phyloP scores from a whole-genome alignment of 2,113 vertebrate genomes.

The Elgaria multicarinata region DNA sequence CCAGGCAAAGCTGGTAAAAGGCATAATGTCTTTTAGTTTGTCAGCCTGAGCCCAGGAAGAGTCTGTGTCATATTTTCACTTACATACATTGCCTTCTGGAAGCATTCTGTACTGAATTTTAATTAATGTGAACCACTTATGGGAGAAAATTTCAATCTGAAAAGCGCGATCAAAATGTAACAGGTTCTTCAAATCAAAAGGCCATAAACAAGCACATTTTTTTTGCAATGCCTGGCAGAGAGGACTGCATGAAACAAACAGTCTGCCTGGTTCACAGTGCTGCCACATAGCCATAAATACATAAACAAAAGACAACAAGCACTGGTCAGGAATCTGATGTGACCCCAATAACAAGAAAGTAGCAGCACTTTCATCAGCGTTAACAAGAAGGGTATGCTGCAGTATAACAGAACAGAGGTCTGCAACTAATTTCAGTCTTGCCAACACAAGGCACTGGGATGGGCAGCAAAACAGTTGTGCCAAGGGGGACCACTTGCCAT shows the following conservation, averaged over 20 bases:
- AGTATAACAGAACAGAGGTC: not conserved
- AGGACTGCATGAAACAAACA: not conserved
- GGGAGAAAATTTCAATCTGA: not conserved
- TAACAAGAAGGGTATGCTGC: not conserved
- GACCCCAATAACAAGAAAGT: not conserved
- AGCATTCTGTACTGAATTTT: not conserved
- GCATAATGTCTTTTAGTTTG: not conserved
- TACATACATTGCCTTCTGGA: not conserved
- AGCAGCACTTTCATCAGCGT: not conserved
- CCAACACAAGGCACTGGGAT: not conserved
- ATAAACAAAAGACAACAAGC: not conserved
- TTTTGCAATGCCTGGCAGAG: not conserved
- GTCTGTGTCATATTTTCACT: not conserved
- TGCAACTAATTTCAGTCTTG: not conserved
- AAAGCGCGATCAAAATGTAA: not conserved
- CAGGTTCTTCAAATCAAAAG: not conserved
- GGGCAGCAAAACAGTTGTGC: not conserved
- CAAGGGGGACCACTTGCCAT: not conserved
- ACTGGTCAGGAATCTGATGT: not conserved
- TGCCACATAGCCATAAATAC: not conserved
- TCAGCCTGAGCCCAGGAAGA: not conserved
- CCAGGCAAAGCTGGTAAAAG: no score
- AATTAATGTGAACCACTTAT: not conserved
- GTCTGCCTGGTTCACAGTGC: not conserved
- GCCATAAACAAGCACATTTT: not conserved